These are phyloP conservation scores for Drosophila maculinotata DNA, from an alignment of 2,888 invertebrate species.

Conservation along the genomic window DNA sequence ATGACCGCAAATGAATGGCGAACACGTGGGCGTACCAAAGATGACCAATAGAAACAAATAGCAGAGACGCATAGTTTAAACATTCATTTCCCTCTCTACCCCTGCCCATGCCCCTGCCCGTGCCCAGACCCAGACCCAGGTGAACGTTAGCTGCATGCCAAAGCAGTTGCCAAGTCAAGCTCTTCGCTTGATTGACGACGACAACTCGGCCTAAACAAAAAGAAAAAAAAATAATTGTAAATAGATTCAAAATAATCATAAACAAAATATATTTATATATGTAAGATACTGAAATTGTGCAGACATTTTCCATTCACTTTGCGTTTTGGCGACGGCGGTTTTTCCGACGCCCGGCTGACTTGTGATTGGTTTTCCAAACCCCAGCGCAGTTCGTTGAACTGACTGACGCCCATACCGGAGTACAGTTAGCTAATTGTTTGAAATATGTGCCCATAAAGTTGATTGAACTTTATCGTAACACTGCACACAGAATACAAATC, in stretches of 20 bases:
- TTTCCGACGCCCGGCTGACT: slow-evolving; percentile 60
- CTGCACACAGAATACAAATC: slow-evolving; percentile 59
- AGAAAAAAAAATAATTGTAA: too few relatives aligned
- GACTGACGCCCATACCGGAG: slow-evolving; percentile 31
- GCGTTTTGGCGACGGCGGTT: slow-evolving; percentile 67
- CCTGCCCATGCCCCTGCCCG: too few relatives aligned
- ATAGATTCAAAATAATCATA: slow-evolving; percentile 48
- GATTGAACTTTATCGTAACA: slow-evolving; percentile 57
- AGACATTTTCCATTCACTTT: slow-evolving; percentile 80
- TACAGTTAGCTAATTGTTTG: slow-evolving; percentile 63
- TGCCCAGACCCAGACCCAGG: slow-evolving; percentile 24
- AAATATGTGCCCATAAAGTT: slow-evolving; percentile 56
- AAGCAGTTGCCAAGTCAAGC: slow-evolving; percentile 33
- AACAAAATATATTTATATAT: slow-evolving; percentile 15
- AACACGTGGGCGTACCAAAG: slow-evolving; percentile 49
- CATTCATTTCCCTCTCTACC: too few relatives aligned
- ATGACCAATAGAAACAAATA: slow-evolving; percentile 23
- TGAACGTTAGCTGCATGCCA: slow-evolving; percentile 54
- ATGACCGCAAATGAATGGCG: slow-evolving; percentile 61
- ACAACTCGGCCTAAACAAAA: slow-evolving; percentile 21
- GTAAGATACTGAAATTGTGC: slow-evolving; percentile 44
- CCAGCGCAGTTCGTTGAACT: slow-evolving; percentile 49
- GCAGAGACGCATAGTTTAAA: slow-evolving; percentile 13
- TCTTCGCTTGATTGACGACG: slow-evolving; percentile 65
- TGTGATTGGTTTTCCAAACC: slow-evolving; percentile 53